A percentile compares a stretch with the other conserved stretches of the same genome.
Conservation (phyloP, 2,797 vertebrate genomes). For the Adrianichthys oophorus region DNA sequence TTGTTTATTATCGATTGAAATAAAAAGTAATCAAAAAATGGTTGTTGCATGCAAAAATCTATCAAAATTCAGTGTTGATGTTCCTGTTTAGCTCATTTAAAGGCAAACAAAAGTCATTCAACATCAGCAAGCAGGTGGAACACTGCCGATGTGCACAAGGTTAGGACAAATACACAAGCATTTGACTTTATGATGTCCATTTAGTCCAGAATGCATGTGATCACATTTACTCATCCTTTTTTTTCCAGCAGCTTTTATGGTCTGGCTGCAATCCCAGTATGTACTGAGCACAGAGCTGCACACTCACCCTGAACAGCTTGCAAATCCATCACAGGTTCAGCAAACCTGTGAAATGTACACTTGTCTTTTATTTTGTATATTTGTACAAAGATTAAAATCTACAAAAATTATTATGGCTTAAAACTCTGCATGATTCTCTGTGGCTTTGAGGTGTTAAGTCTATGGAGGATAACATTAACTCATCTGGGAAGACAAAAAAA, state of each 20-base stretch:
- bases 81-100: not conserved
- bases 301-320: not conserved
- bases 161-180: not conserved
- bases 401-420: not conserved
- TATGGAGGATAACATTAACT: too few relatives aligned
- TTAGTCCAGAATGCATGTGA: not conserved
- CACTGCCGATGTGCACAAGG: not conserved
- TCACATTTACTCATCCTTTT: constrained; percentile 2
- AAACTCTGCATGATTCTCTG: not conserved
- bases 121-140: not conserved
- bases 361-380: not conserved
- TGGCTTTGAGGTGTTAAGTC: too few relatives aligned
- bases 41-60: not conserved
- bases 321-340: constrained; percentile 1
- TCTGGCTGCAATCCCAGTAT: constrained; percentile 17
- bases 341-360: not conserved
- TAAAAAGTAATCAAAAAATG: not conserved
- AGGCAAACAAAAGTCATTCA: not conserved
- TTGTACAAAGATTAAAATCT: constrained; percentile 10
- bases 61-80: not conserved
- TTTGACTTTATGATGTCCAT: constrained; percentile 2
- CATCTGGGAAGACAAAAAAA: too few relatives aligned
- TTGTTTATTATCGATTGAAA: too few relatives aligned
- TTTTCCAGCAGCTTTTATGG: constrained; percentile 5
- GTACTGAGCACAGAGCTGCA: constrained; percentile 16